These are phyloP conservation scores for Chauna torquata DNA, from an alignment of 2,113 vertebrate species.

Conservation along the genomic window DNA sequence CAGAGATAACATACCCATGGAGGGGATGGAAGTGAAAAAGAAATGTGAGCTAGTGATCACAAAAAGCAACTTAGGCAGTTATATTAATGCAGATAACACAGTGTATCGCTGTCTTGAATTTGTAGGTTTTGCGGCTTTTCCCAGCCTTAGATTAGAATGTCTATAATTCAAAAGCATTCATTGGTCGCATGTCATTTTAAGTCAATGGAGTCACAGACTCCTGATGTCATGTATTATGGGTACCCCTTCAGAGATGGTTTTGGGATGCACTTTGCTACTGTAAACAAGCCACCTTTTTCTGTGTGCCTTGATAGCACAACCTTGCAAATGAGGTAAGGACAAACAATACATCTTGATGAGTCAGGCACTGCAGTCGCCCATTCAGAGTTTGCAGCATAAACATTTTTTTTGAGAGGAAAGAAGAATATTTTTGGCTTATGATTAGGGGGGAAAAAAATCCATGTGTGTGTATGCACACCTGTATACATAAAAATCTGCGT, in stretches of 20 bases:
- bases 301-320: not conserved
- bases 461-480: no score
- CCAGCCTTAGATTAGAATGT: not conserved
- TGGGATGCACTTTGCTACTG: not conserved
- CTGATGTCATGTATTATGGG: rapidly evolving
- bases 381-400: not conserved
- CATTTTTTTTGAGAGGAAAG: not conserved
- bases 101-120: not conserved
- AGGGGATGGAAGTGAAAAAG: not conserved
- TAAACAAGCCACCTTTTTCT: not conserved
- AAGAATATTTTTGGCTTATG: not conserved
- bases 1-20: not conserved
- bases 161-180: not conserved
- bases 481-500: no score
- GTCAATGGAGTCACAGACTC: not conserved
- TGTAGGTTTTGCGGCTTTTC: not conserved
- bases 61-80: not conserved
- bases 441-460: rapidly evolving
- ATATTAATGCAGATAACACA: not conserved
- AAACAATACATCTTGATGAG: not conserved
- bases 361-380: not conserved
- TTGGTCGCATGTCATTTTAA: not conserved
- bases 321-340: not conserved
- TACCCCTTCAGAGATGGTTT: not conserved
- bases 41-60: not conserved